Conservation (phyloP, 2,113 vertebrate species). For the Physeter macrocephalus region DNA sequence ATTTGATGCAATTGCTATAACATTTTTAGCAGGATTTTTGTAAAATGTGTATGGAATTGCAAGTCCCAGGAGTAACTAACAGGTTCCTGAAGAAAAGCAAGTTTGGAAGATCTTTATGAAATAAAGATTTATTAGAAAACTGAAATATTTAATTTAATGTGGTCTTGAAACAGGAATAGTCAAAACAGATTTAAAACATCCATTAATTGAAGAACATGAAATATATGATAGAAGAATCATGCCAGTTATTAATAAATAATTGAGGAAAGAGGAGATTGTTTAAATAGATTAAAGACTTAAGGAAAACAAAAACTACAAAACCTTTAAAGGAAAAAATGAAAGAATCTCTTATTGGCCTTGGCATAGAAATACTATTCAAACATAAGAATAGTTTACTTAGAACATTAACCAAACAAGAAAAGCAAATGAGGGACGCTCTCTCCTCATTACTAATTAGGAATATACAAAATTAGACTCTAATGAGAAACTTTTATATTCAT, state of each 20-base stretch:
- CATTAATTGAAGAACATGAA: neutral
- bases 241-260: neutral
- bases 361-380: neutral
- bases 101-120: neutral
- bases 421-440: neutral
- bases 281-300: neutral
- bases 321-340: neutral
- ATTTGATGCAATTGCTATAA: neutral
- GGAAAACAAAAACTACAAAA: neutral
- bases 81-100: neutral
- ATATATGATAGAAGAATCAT: neutral
- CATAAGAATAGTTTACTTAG: neutral
- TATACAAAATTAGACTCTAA: neutral
- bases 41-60: neutral
- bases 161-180: neutral
- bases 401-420: neutral
- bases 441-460: neutral
- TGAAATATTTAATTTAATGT: neutral
- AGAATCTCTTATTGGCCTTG: neutral
- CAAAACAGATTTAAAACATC: neutral
- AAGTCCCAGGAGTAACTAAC: neutral
- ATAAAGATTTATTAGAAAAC: neutral
- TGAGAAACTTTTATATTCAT: neutral
- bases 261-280: neutral
- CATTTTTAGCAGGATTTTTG: neutral